Percentiles rank a stretch among this genome's conserved stretches.
These are phyloP conservation scores for Willowsia nigromaculata DNA, from an alignment of 2,888 invertebrate genomes.

Conservation along the genomic window DNA sequence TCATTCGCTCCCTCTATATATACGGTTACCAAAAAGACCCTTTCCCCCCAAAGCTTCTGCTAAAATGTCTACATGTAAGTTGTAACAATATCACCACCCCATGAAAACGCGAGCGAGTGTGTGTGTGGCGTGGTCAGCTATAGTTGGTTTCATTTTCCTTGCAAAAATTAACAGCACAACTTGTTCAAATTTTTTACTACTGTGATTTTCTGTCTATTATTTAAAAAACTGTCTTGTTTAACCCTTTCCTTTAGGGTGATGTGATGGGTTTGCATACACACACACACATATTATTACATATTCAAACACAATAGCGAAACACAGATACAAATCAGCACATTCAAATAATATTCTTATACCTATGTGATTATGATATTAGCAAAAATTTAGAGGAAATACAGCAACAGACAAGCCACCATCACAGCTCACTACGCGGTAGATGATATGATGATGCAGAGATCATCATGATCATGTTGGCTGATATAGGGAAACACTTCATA, in stretches of 20 bases:
- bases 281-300: background rate
- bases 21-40: background rate
- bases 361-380: slow-evolving; percentile 6
- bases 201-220: slow-evolving; percentile 10
- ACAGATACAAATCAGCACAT: slow-evolving; percentile 18
- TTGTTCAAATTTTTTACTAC: slow-evolving; percentile 8
- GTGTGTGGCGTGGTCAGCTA: slow-evolving; percentile 61
- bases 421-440: background rate
- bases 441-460: slow-evolving; percentile 34
- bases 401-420: slow-evolving; percentile 1
- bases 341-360: slow-evolving; percentile 1
- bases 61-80: slow-evolving; percentile 30
- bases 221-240: slow-evolving; percentile 13
- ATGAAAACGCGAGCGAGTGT: background rate
- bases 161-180: background rate
- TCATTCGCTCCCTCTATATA: background rate
- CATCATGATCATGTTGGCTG: background rate
- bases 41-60: background rate
- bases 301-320: background rate
- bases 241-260: background rate
- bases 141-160: background rate
- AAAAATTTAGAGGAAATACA: slow-evolving; percentile 31
- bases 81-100: background rate
- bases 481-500: slow-evolving; percentile 30
- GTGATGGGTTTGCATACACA: background rate